A percentile compares a stretch with the other conserved stretches of the same genome.
These are phyloP conservation scores for Colossoma macropomum DNA, from an alignment of 2,113 vertebrate species.

Conservation along the genomic window DNA sequence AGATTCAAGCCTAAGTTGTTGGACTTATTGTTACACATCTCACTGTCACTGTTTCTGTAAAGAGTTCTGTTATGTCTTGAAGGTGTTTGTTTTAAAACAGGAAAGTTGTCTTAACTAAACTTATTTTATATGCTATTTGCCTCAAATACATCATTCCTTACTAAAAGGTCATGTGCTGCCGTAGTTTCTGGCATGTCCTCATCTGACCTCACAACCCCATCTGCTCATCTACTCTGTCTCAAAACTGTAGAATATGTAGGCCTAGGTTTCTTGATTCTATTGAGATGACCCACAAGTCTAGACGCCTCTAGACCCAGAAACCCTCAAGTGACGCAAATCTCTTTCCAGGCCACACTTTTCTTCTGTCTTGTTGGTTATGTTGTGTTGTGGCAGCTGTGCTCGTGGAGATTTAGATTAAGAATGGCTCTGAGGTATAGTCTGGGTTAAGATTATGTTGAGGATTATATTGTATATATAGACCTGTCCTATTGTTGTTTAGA, in stretches of 20 bases:
- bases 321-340: neutral
- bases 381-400: neutral
- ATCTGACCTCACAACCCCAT: neutral
- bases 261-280: neutral
- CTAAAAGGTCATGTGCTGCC: neutral
- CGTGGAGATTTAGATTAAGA: neutral
- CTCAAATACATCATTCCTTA: no score
- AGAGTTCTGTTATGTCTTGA: neutral
- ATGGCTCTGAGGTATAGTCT: neutral
- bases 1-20: neutral
- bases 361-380: no score
- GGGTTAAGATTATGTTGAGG: slow-evolving; percentile 6
- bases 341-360: neutral
- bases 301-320: neutral
- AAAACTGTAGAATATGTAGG: neutral
- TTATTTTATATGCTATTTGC: no score
- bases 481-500: neutral
- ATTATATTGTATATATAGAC: slow-evolving; percentile 16
- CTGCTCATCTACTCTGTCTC: neutral
- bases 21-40: neutral
- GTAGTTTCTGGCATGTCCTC: neutral
- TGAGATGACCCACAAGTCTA: neutral
- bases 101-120: no score
- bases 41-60: neutral
- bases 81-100: neutral